These are phyloP conservation scores for Paedocypris sp. DNA, from an alignment of 2,113 vertebrate genomes.

Conservation along the genomic window DNA sequence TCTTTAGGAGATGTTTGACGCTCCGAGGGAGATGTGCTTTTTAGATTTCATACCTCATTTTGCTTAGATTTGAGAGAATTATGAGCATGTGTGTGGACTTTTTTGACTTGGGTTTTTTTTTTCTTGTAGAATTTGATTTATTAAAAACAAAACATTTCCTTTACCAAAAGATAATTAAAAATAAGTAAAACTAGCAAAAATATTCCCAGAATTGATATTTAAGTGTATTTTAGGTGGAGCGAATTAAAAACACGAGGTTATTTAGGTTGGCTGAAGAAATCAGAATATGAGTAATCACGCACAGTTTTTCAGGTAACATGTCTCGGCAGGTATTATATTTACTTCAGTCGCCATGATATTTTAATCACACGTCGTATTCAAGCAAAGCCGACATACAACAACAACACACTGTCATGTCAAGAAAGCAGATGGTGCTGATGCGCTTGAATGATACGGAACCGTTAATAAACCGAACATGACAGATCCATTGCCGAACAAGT, in stretches of 20 bases:
- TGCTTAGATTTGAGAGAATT: not conserved
- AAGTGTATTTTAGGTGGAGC: not conserved
- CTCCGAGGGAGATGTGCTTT: not conserved
- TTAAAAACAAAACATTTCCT: too few relatives aligned
- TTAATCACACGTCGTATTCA: not conserved
- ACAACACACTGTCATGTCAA: not conserved
- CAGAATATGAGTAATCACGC: constrained; percentile 1
- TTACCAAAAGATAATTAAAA: too few relatives aligned
- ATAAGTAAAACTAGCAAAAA: too few relatives aligned
- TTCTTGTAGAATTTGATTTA: too few relatives aligned
- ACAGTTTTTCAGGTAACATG: constrained; percentile 31
- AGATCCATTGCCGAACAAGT: too few relatives aligned
- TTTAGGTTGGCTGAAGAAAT: not conserved
- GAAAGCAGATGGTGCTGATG: not conserved
- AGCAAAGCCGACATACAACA: not conserved
- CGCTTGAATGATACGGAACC: not conserved
- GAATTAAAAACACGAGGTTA: not conserved
- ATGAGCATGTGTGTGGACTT: too few relatives aligned
- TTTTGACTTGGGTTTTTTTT: too few relatives aligned
- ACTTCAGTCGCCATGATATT: not conserved
- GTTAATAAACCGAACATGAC: not conserved
- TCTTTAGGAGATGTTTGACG: not conserved
- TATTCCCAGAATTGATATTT: too few relatives aligned
- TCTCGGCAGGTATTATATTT: constrained; percentile 15
- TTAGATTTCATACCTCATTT: not conserved